Evolutionary conservation across 2,888 invertebrate species (phyloP), one percentile per base, ranked within the genome.

Genomic region (Drosophila maculinotata): DNA sequence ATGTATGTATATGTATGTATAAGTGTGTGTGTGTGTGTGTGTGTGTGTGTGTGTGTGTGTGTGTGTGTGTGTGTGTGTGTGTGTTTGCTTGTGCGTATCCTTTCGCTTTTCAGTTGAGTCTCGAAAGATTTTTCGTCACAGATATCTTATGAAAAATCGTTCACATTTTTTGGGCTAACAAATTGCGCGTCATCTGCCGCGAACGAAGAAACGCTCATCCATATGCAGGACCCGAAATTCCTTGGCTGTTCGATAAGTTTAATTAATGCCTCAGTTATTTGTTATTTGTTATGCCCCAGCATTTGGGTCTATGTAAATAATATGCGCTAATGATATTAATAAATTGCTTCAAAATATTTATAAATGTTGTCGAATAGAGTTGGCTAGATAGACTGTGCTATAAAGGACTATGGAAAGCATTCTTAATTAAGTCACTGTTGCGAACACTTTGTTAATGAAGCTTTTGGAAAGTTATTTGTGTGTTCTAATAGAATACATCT

Each of bases 131-230:
- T 80, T 54, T 39, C 57, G 52, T 52, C 48, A 56, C 44, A 52
- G 76, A 81, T 75, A 78, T 71, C 68, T 71, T 63, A 73, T 76
- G 69, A 69, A 78, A 79, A 78, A 76, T 79, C 68, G 53, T 66
- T 65, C 3, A 49, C 54, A 59, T 65, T 62, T 63, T 53, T 52
- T 39, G 33, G 26, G 23, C 45, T 54, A 69, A 76, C 69, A 78
- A 78, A 79, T 78, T 49, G 62, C 59, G 49, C 44, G 36, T 59
- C 64, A 69, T 74, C 56, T 69, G 60, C 15, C 7, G n/a, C 10
- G 8, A 7, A 15, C 3, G 14, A 31, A 10, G 31, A 7, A 15
- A 9, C 38, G 33, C 42, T 64, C 35, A 47, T 69, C 48, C 48
- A 52, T 26, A 70, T 56, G 33, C 51, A 44, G 38, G 28, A 48